Evolutionary conservation across 1,140 invertebrate genomes (phyloP).

Genomic region (Diplogasteroides magnus): DNA sequence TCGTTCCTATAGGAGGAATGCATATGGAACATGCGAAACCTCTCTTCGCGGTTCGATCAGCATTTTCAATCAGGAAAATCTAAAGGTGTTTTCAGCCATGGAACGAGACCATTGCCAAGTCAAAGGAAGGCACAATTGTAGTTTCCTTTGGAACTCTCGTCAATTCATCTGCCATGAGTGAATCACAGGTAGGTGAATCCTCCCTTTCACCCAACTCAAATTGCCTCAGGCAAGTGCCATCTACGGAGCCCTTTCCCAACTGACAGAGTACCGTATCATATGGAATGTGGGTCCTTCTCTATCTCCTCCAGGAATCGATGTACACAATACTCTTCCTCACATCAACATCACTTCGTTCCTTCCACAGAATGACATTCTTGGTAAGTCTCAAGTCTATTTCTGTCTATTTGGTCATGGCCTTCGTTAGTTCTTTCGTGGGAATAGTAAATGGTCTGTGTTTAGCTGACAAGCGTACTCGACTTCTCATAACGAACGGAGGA

Average conservation of each 20-base stretch:
- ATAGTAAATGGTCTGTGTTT: neutral
- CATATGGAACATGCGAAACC: conserved; percentile 49
- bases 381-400: conserved; percentile 21
- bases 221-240: conserved; percentile 20
- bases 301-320: conserved; percentile 39
- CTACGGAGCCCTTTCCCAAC: conserved; percentile 36
- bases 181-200: conserved; percentile 7
- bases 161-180: conserved; percentile 40
- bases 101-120: conserved; percentile 48
- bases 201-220: neutral
- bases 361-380: conserved; percentile 53
- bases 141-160: conserved; percentile 47
- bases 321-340: conserved; percentile 35
- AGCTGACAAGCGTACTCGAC: conserved; percentile 43
- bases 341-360: conserved; percentile 52
- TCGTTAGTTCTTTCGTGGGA: conserved; percentile 4
- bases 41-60: conserved; percentile 40
- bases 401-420: neutral
- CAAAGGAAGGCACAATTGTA: conserved; percentile 44
- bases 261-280: conserved; percentile 48
- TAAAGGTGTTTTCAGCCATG: conserved; percentile 41
- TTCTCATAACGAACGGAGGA: conserved; percentile 51
- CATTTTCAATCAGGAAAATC: neutral
- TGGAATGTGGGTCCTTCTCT: conserved; percentile 48
- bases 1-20: conserved; percentile 47